These are phyloP conservation scores for Oreochromis spilurus DNA, from an alignment of 2,113 vertebrate genomes.

Conservation along the genomic window DNA sequence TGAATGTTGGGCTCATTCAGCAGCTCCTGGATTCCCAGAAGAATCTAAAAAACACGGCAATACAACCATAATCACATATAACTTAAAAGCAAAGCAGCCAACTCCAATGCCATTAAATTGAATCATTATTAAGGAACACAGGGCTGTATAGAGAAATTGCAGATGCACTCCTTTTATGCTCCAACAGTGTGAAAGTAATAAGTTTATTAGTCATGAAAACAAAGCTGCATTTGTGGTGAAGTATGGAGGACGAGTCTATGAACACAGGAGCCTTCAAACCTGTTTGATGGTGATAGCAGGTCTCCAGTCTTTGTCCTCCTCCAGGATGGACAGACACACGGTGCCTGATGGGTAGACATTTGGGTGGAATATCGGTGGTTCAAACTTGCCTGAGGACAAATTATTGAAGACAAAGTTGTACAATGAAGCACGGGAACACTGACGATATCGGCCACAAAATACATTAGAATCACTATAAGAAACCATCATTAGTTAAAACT, in stretches of 20 bases:
- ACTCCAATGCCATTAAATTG: neutral
- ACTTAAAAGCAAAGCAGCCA: neutral
- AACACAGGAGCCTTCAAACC: constrained; percentile 11
- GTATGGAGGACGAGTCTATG: neutral
- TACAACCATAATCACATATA: neutral
- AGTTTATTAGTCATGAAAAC: neutral
- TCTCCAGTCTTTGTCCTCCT: constrained; percentile 99
- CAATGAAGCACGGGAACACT: neutral
- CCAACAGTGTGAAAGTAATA: neutral
- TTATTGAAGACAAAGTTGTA: neutral
- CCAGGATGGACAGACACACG: constrained; percentile 96
- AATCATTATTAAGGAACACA: neutral
- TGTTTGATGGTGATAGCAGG: constrained; percentile 99
- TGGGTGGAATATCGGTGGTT: constrained; percentile 95
- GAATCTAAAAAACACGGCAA: constrained; percentile 58
- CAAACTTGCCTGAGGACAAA: constrained; percentile 88
- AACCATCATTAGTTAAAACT: neutral
- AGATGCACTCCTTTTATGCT: neutral
- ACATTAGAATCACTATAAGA: neutral
- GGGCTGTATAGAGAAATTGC: neutral
- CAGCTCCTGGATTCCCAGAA: constrained; percentile 77
- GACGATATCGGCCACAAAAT: neutral
- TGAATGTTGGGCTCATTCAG: constrained; percentile 79
- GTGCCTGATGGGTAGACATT: constrained; percentile 97
- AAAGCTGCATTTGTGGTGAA: fast-evolving